Conservation (phyloP, 2,113 vertebrate species). For the Tragelaphus imberbis region DNA sequence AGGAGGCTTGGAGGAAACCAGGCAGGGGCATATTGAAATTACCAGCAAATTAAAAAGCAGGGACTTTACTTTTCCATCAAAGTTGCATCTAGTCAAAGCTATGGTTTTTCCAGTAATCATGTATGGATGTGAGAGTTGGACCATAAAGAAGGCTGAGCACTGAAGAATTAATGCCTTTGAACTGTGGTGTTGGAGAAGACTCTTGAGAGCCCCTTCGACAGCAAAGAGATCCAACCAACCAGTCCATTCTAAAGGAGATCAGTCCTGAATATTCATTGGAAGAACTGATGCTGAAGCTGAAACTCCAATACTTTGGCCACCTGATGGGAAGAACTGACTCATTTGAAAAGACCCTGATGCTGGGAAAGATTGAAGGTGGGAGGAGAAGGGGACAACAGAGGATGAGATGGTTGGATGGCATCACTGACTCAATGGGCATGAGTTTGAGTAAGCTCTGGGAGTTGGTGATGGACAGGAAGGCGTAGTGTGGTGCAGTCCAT, state of each 20-base stretch:
- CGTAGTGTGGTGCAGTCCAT: accelerated
- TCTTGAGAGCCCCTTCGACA: background rate
- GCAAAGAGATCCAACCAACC: background rate
- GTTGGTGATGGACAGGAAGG: background rate
- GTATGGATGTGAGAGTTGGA: background rate
- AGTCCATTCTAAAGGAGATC: background rate
- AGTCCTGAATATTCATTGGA: background rate
- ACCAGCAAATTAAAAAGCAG: background rate
- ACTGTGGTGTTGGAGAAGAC: background rate
- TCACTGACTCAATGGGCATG: background rate
- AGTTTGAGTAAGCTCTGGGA: background rate
- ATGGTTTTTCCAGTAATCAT: background rate
- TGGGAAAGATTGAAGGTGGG: background rate
- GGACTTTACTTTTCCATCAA: background rate
- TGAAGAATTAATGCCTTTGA: background rate
- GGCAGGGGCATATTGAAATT: background rate
- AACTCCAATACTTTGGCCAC: background rate
- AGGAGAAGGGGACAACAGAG: background rate
- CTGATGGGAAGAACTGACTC: background rate
- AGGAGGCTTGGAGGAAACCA: background rate
- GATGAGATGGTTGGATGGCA: background rate
- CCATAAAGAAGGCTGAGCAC: background rate
- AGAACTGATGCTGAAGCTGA: background rate
- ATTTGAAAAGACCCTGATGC: background rate
- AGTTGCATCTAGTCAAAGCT: background rate